A percentile compares a stretch with the other conserved stretches of the same genome.
Evolutionary conservation across 2,888 invertebrate genomes (phyloP).

Genomic region (Acanthopleura granulata): DNA sequence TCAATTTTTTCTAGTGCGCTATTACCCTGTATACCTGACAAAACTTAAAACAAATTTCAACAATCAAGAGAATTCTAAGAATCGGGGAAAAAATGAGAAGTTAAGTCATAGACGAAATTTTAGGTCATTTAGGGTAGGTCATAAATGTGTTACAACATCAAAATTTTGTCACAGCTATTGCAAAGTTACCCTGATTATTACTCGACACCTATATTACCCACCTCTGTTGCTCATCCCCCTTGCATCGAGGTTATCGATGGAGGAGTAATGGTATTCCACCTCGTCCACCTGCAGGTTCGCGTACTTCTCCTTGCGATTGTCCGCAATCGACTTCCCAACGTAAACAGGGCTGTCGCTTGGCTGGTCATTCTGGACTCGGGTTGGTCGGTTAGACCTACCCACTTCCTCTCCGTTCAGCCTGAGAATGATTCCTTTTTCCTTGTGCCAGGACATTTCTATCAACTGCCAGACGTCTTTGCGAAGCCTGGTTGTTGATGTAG

Average conservation of each 20-base stretch:
- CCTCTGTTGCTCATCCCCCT: slow-evolving; percentile 46
- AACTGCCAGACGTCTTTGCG: slow-evolving; percentile 55
- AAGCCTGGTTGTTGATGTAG: slow-evolving; percentile 44
- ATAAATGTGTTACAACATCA: too few relatives aligned
- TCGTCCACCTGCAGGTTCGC: slow-evolving; percentile 61
- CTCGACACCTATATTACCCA: slow-evolving; percentile 24
- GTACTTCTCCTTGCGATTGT: slow-evolving; percentile 30
- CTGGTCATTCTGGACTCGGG: slow-evolving; percentile 33
- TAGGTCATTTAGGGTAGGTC: too few relatives aligned
- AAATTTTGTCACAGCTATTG: too few relatives aligned
- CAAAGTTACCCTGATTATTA: too few relatives aligned
- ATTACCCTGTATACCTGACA: too few relatives aligned
- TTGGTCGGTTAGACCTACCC: slow-evolving; percentile 22
- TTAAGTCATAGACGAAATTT: too few relatives aligned
- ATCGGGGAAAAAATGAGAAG: too few relatives aligned
- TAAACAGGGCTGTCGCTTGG: slow-evolving; percentile 39
- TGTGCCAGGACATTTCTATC: slow-evolving; percentile 64
- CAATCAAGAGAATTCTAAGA: too few relatives aligned
- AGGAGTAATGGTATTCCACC: slow-evolving; percentile 63
- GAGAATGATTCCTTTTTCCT: slow-evolving; percentile 56
- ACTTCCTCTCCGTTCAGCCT: slow-evolving; percentile 52
- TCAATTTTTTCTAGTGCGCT: too few relatives aligned
- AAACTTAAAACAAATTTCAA: too few relatives aligned
- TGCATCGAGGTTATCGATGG: slow-evolving; percentile 48
- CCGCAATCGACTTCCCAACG: slow-evolving; percentile 47